Evolutionary conservation across 2,113 vertebrate species (phyloP).

Genomic region (human (Homo sapiens)): DNA sequence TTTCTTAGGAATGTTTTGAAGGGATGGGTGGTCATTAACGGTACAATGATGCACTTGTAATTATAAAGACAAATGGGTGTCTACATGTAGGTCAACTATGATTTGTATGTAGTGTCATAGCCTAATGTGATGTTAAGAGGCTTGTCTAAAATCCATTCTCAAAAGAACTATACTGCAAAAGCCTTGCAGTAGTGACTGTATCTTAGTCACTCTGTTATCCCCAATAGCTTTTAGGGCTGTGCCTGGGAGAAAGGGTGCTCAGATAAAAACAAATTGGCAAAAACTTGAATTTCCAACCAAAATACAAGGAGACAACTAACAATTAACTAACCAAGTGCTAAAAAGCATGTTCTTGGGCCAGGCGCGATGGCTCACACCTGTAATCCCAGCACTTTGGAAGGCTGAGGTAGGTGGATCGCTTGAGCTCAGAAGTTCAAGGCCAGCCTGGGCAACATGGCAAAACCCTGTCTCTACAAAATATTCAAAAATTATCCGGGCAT

Average conservation of each 20-base stretch:
- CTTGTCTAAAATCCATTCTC: constrained; percentile 39
- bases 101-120: constrained; percentile 54
- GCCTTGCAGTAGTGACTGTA: background rate
- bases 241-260: background rate
- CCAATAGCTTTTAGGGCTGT: background rate
- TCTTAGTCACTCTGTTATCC: background rate
- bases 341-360: background rate
- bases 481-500: background rate
- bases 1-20: constrained; percentile 63
- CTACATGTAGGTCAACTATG: constrained; percentile 47
- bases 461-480: background rate
- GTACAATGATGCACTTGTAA: constrained; percentile 48
- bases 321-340: background rate
- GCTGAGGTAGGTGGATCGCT: background rate
- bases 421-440: background rate
- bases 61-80: constrained; percentile 55
- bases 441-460: background rate
- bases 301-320: background rate
- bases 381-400: background rate
- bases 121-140: constrained; percentile 62
- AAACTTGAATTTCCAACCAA: background rate
- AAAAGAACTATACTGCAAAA: background rate
- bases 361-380: background rate
- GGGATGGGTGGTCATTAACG: constrained; percentile 43
- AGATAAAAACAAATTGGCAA: background rate